Evolutionary conservation across 2,113 vertebrate genomes (phyloP).

Genomic region (Hemibagrus wyckioides): DNA sequence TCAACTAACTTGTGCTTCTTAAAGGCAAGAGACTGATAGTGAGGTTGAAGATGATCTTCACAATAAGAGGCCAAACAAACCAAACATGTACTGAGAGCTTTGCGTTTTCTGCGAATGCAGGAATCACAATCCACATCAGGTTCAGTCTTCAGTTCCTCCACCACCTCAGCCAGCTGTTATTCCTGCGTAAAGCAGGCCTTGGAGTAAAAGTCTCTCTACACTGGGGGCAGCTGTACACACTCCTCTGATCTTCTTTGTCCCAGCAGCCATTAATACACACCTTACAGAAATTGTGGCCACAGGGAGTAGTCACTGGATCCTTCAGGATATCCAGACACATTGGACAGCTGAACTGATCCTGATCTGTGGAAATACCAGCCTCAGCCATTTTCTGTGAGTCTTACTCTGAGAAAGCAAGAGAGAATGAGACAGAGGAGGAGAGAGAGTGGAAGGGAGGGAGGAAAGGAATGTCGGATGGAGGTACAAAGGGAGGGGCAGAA

Average conservation of each 20-base stretch:
- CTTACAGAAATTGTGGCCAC: not conserved
- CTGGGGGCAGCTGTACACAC: not conserved
- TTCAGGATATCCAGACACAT: not conserved
- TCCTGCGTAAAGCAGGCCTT: not conserved
- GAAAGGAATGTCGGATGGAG: too few relatives aligned
- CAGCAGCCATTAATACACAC: not conserved
- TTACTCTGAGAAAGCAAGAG: not conserved
- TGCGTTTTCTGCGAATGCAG: not conserved
- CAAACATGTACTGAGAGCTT: not conserved
- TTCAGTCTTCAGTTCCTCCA: not conserved
- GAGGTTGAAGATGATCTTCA: constrained; percentile 1
- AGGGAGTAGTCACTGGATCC: not conserved
- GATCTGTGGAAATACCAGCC: not conserved
- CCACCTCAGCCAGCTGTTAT: not conserved
- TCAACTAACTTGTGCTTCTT: not conserved
- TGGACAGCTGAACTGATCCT: not conserved
- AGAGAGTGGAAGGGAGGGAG: not conserved
- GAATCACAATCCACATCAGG: not conserved
- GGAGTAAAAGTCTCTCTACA: not conserved
- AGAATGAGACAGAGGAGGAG: too few relatives aligned
- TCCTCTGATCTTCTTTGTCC: not conserved
- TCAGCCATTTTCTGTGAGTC: not conserved
- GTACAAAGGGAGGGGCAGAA: too few relatives aligned
- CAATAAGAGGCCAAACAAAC: not conserved
- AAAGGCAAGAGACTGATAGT: not conserved